Conservation (phyloP, 2,113 vertebrate genomes). For the Pseudorasbora parva region DNA sequence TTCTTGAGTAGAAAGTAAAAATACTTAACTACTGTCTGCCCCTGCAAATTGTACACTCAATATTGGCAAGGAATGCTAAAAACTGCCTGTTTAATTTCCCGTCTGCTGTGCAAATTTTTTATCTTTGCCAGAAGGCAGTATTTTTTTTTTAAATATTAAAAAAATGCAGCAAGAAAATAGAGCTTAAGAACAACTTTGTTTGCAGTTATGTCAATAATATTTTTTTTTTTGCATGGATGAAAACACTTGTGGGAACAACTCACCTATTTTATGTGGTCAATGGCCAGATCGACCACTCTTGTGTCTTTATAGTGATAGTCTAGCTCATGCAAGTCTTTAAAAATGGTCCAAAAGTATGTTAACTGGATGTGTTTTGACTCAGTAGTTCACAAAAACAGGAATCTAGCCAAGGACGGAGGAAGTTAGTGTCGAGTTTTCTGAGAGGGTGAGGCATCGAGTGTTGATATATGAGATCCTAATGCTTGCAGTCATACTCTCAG, state of each 20-base stretch:
- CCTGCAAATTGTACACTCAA: neutral
- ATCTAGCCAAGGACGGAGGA: neutral
- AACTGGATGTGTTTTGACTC: neutral
- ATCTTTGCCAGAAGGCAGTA: neutral
- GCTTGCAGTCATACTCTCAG: constrained; percentile 1
- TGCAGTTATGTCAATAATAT: no score
- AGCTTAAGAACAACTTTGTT: no score
- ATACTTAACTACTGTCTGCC: no score
- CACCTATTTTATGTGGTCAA: neutral
- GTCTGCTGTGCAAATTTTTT: neutral
- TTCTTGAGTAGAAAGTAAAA: no score
- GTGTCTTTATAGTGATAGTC: no score
- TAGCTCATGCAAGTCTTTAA: neutral
- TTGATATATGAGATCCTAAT: neutral
- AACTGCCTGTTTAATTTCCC: neutral
- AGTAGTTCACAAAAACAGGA: neutral
- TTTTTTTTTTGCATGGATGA: neutral
- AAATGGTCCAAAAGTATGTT: neutral
- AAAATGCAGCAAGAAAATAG: no score
- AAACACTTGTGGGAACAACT: neutral
- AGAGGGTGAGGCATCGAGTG: neutral
- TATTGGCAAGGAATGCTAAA: neutral
- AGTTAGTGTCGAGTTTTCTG: neutral
- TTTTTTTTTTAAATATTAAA: no score
- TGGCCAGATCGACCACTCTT: neutral